Conservation (phyloP, 1,140 invertebrate species). For the Drosophila funebris region DNA sequence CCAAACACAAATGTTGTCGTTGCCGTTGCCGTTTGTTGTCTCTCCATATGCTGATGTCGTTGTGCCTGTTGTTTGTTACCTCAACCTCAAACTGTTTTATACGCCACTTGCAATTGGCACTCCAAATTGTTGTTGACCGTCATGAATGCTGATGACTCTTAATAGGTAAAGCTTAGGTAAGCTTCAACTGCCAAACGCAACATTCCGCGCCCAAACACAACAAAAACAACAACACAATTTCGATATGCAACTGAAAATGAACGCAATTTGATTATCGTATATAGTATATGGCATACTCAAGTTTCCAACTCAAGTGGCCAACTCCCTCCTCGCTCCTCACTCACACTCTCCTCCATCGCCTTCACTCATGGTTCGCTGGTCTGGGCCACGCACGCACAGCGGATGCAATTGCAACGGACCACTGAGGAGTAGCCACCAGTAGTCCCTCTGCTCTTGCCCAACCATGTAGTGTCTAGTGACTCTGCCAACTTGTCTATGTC, state of each 20-base stretch:
- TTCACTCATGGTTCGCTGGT: not conserved
- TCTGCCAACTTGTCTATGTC: conserved; percentile 73
- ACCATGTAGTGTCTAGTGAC: conserved; percentile 16
- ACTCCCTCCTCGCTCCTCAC: conserved; percentile 18
- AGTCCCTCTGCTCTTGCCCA: not conserved
- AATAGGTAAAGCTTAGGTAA: conserved; percentile 47
- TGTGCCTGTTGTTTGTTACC: not conserved
- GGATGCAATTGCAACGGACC: conserved; percentile 60
- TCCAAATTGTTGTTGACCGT: conserved; percentile 69
- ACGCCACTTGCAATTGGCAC: conserved; percentile 67
- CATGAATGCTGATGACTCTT: conserved; percentile 79
- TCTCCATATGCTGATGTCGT: not conserved
- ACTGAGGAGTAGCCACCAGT: conserved; percentile 19
- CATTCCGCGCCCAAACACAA: conserved; percentile 44
- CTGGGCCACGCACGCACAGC: conserved; percentile 33
- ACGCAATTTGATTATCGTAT: conserved; percentile 50
- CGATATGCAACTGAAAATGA: conserved; percentile 50
- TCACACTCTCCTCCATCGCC: not conserved
- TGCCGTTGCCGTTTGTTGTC: conserved; percentile 8
- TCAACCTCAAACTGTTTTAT: conserved; percentile 51
- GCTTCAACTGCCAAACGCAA: conserved; percentile 52
- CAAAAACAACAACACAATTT: conserved; percentile 14
- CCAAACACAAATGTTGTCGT: conserved; percentile 6
- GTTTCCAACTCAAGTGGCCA: conserved; percentile 53
- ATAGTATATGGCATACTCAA: conserved; percentile 65